Base-by-base conservation (phyloP, 2,113 vertebrate species). In the Heteronetta atricapilla region DNA sequence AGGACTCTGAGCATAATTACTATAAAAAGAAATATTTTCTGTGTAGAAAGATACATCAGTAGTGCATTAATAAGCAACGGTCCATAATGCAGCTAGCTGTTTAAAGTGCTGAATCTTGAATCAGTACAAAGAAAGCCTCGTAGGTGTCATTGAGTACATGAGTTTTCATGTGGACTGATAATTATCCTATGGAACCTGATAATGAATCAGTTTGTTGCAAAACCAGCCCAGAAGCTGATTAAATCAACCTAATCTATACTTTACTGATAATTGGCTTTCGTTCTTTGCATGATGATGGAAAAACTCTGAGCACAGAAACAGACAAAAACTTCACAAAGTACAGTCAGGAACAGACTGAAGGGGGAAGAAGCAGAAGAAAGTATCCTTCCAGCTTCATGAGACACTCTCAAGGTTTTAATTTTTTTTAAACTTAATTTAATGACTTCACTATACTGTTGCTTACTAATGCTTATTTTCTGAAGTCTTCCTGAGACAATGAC, bases 291-390 rank as follows among this genome's bases (percentile, higher is more conserved):
- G 21, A 36, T 14, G 22, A n/a, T 59, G 38, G 52, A 46, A 91
- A 74, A 86, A 18, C 44, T 0, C 28, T 0, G 1, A 81, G 12
- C 25, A 12, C 0, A 46, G 52, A 74, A 73, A 34, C 4, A 12
- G 28, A 55, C 14, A 53, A 76, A 82, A n/a, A 7, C 40, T 68
- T 53, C 67, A 34, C 11, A 29, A 22, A 11, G 4, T 10, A 22
- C 13, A 4, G n/a, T 52, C 33, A 58, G 46, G 23, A 72, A 52
- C 1, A 62, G 50, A 53, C 28, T 48, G 38, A 60, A 73, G 14
- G 23, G 28, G 26, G n/a, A 40, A 90, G n/a, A 26, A 16, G 5
- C 8, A 77, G 33, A 20, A 86, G 55, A 66, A 73, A 78, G 76
- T 56, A 13, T 64, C 67, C 52, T 73, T 53, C n/a, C 64, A 59